Percentiles rank a stretch among this genome's conserved stretches.
These are phyloP conservation scores for Plotosus lineatus DNA, from an alignment of 2,113 vertebrate species.

Conservation along the genomic window DNA sequence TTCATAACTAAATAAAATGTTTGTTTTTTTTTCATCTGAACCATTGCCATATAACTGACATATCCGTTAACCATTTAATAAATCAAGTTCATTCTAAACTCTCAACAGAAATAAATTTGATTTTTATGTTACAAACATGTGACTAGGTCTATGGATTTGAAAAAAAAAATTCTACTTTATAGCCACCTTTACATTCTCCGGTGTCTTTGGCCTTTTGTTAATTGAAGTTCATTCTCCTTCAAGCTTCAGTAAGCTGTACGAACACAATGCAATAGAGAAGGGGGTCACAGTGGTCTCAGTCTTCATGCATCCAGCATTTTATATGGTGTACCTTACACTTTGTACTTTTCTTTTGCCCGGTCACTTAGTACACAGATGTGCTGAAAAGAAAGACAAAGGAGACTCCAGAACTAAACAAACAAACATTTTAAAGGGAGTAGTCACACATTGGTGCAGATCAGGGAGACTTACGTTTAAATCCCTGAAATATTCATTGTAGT, in stretches of 20 bases:
- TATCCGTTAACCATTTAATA: conserved; percentile 20
- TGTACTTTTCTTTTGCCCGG: conserved; percentile 76
- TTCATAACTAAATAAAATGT: conserved; percentile 18
- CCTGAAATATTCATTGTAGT: conserved; percentile 83
- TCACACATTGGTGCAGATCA: not conserved
- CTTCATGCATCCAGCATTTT: conserved; percentile 47
- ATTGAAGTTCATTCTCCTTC: conserved; percentile 45
- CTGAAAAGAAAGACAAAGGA: conserved; percentile 38
- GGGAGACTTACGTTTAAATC: conserved; percentile 77
- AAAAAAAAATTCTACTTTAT: conserved; percentile 22
- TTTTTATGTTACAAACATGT: not conserved
- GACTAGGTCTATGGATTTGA: not conserved
- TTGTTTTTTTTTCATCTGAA: not conserved
- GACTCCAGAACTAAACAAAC: not conserved
- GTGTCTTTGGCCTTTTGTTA: not conserved
- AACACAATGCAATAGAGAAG: conserved; percentile 45
- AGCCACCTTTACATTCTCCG: not conserved
- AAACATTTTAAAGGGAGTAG: not conserved
- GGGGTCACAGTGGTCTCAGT: conserved; percentile 72
- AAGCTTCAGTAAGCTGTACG: not conserved
- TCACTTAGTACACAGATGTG: conserved; percentile 78
- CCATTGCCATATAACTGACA: conserved; percentile 19
- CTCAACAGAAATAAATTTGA: conserved; percentile 32
- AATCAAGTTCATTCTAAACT: conserved; percentile 39
- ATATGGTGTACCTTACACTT: conserved; percentile 62